Percentiles rank a stretch among this genome's conserved stretches.
phyloP scores from a whole-genome alignment of 2,113 vertebrate genomes.

The Ailuropoda melanoleuca region DNA sequence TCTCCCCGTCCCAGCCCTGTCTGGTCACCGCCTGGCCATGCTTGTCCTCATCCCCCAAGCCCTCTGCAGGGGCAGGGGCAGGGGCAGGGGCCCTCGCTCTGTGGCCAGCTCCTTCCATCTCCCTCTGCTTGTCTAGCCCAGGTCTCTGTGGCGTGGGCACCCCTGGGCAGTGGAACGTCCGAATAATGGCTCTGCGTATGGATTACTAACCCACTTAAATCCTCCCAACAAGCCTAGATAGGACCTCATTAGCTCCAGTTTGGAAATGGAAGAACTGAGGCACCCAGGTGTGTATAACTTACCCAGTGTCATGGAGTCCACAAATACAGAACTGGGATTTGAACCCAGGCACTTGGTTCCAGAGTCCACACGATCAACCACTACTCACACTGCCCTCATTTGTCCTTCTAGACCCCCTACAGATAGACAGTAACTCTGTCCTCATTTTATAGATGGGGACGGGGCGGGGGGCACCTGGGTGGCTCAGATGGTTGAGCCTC shows the following conservation, averaged over 20 bases:
- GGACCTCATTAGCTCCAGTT: not conserved
- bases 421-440: rapidly evolving
- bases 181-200: not conserved
- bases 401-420: not conserved
- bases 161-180: rapidly evolving
- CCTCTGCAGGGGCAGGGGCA: not conserved
- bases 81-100: rapidly evolving
- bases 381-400: rapidly evolving
- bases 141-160: not conserved
- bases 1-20: not conserved
- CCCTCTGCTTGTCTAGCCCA: not conserved
- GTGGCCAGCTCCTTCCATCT: not conserved
- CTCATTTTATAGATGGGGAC: not conserved
- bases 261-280: not conserved
- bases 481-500: not conserved
- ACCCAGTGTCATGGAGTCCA: not conserved
- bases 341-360: not conserved
- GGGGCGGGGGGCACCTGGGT: not conserved
- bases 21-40: not conserved
- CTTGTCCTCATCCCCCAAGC: not conserved
- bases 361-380: rapidly evolving
- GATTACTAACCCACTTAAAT: not conserved
- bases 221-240: not conserved
- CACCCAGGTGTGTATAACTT: not conserved
- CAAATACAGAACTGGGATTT: not conserved